Base-by-base conservation (phyloP, 2,113 vertebrate genomes). In the Rhinichthys klamathensis region DNA sequence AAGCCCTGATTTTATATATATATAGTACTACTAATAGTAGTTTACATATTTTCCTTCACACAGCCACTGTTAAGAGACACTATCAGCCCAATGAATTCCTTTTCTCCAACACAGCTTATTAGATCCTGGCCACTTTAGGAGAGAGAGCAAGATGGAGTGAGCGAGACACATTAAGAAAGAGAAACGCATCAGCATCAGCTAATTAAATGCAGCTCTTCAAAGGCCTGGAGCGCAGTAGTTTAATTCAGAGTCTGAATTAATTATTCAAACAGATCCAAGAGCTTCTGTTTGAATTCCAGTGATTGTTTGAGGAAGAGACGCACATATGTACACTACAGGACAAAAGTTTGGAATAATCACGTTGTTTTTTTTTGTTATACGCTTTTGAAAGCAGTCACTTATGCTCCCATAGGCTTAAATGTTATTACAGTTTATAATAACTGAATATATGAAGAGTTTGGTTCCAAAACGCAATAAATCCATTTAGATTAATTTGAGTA, bases 191-290 rank as follows among this genome's bases (percentile, higher is more conserved):
- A 12, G 67, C 67, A 21, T 38, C 67, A 23, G 25, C 54, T 77
- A 77, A 77, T 77, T 54, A 56, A 77, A 77, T 2, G 10, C 30
- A 56, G 30, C 75, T 23, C 49, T 54, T 77, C 75, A 77, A 73
- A 73, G 70, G 70, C 70, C 41, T 25, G 70, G 23, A 11, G 5
- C 0, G 0, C 4, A 46, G 38, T 25, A 25, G n/a, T 46, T 73
- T 46, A 25, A 46, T 73, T 13, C 70, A 73, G 11, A 73, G 25
- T 30, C 74, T 0, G 74, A 51, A 77, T 35, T 77, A 56, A 77
- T 77, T 23, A 51, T 16, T 16, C 27, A 32, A 54, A 54, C 27
- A 77, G 30, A 58, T 77, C 18, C 49, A 56, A 35, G 30, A 77
- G 73, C 44, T 30, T 4, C n/a, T 51, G 73, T 75, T 15, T 75